Evolutionary conservation across 2,797 vertebrate genomes (phyloP), one percentile per base, ranked within the genome.

Genomic region (Lacerta viridis): DNA sequence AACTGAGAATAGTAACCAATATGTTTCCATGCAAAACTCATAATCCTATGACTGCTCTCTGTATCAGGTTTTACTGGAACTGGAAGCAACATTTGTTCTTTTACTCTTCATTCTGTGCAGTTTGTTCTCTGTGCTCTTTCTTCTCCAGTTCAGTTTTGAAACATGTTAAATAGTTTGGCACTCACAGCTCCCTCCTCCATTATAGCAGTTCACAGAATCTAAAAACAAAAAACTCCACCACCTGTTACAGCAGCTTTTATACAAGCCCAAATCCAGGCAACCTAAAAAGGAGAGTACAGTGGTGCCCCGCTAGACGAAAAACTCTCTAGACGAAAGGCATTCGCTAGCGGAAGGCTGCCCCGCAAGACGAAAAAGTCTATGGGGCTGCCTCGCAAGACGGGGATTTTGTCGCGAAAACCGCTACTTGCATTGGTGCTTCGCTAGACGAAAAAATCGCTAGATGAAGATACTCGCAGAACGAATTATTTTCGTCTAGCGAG

Each of bases 91-190:
- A 50, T 50, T 50, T 86, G 86, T 82, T 87, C n/a, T 18, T 66
- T 11, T 1, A 2, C 39, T 64, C 82, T 33, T 2, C n/a, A 69
- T 36, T 15, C 2, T 36, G 20, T 5, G 0, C n/a, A 86, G 0
- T 50, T 72, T 72, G 69, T n/a, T 83, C 68, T 71, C 82, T 72
- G 27, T 9, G 8, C 1, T 87, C 91, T 87, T 15, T 87, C 91
- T 87, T 15, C 59, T 36, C 39, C 43, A 36, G 1, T 27, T 27
- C 15, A 79, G 29, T 33, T 89, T 5, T 2, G 78, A 68, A 83
- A 13, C 15, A 64, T 78, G 50, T 91, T 55, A 13, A 55, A 8
- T 84, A 79, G 83, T 15, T 41, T 33, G 27, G 87, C 2, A 33
- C 76, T 0, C 17, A 6, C 66, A 83, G 29, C 66, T 83, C 61